Conservation (phyloP, 2,888 invertebrate species). For the Dynastes hyllus region DNA sequence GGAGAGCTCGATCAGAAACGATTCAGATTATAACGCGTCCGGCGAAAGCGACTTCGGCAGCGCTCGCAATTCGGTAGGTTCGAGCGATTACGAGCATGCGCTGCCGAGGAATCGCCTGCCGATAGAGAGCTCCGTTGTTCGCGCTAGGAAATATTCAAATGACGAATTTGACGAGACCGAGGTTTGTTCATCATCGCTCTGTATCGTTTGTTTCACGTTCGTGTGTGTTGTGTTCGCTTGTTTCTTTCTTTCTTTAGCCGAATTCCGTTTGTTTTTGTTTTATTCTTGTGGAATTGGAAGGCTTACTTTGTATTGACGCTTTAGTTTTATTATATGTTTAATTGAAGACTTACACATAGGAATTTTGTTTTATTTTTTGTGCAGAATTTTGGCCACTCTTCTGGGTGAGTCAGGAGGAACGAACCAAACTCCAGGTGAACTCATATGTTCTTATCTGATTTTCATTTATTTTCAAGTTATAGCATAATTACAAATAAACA, state of each 20-base stretch:
- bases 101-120: constrained; percentile 28
- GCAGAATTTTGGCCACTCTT: no score
- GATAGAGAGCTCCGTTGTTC: constrained; percentile 39
- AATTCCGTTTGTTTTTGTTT: constrained; percentile 20
- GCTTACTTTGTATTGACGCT: no score
- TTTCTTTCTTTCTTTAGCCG: neutral
- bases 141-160: constrained; percentile 43
- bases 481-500: no score
- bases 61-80: constrained; percentile 56
- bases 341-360: no score
- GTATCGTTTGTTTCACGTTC: neutral
- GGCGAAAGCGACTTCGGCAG: constrained; percentile 68
- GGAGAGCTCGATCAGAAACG: constrained; percentile 57
- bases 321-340: no score
- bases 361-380: no score
- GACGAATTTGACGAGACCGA: constrained; percentile 54
- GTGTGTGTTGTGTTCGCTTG: neutral
- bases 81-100: constrained; percentile 52
- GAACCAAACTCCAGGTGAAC: no score
- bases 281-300: no score
- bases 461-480: no score
- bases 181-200: constrained; percentile 54
- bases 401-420: no score
- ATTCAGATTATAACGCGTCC: constrained; percentile 69
- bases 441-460: no score